A percentile compares a stretch with the other conserved stretches of the same genome.
Evolutionary conservation across 2,113 vertebrate genomes (phyloP).

Genomic region (Salvelinus namaycush): DNA sequence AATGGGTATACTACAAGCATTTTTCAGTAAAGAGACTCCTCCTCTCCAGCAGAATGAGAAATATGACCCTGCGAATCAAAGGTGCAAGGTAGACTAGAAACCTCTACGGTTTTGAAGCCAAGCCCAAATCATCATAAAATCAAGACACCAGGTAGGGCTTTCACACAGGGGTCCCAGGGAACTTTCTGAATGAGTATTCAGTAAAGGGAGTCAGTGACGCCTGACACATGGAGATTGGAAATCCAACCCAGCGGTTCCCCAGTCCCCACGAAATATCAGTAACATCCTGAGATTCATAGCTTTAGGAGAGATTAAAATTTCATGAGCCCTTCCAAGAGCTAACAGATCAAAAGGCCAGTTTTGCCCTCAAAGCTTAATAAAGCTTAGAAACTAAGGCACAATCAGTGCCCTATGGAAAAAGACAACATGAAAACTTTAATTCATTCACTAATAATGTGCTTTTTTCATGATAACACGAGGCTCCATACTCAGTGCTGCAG

Average conservation of each 20-base stretch:
- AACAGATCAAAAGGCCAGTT: slow-evolving; percentile 58
- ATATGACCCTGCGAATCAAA: too few species aligned
- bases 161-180: too few species aligned
- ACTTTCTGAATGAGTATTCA: too few species aligned
- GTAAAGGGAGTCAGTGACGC: too few species aligned
- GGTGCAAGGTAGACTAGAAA: too few species aligned
- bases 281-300: slow-evolving; percentile 55
- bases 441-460: background rate
- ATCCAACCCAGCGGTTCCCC: background rate
- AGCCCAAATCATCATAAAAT: too few species aligned
- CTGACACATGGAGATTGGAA: background rate
- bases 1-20: too few species aligned
- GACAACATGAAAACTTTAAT: slow-evolving; percentile 47
- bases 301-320: slow-evolving; percentile 68
- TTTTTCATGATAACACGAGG: background rate
- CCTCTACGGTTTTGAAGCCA: too few species aligned
- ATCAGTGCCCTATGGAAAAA: slow-evolving; percentile 24
- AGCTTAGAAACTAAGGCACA: slow-evolving; percentile 24
- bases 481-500: too few species aligned
- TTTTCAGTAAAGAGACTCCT: too few species aligned
- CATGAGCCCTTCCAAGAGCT: slow-evolving; percentile 53
- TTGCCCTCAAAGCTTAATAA: slow-evolving; percentile 44
- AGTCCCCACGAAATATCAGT: slow-evolving; percentile 11
- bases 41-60: too few species aligned
- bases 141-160: too few species aligned